A percentile compares a stretch with the other conserved stretches of the same genome.
Conservation (phyloP, 1,140 invertebrate species). For the Thaumetopoea pityocampa region DNA sequence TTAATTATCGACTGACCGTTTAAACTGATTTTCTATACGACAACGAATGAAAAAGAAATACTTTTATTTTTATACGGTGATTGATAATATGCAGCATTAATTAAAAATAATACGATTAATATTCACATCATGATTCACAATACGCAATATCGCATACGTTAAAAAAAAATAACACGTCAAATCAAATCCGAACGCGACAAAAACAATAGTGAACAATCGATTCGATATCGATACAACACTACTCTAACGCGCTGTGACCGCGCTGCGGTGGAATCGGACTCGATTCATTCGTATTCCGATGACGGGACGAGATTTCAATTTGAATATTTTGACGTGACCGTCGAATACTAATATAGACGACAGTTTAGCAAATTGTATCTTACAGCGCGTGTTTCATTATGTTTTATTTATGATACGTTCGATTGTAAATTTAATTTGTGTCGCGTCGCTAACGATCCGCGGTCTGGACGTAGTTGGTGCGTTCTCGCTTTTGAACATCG, state of each 20-base stretch:
- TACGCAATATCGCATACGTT: conserved; percentile 19
- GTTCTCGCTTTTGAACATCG: conserved; percentile 10
- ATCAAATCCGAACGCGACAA: conserved; percentile 17
- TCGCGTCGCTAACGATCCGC: conserved; percentile 18
- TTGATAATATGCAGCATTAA: too few species aligned
- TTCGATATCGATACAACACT: conserved; percentile 21
- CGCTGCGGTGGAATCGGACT: conserved; percentile 20
- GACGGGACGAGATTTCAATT: conserved; percentile 48
- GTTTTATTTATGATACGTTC: conserved; percentile 50
- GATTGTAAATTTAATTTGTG: conserved; percentile 45
- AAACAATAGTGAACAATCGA: conserved; percentile 26
- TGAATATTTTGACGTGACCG: conserved; percentile 55
- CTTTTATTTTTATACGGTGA: too few species aligned
- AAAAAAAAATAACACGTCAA: conserved; percentile 24
- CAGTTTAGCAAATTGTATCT: conserved; percentile 57
- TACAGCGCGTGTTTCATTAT: conserved; percentile 34
- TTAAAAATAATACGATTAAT: conserved; percentile 32
- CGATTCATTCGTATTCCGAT: conserved; percentile 45
- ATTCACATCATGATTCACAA: conserved; percentile 27
- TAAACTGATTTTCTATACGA: too few species aligned
- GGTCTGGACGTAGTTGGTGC: conserved; percentile 17
- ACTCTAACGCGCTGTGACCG: conserved; percentile 20
- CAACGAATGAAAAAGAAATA: too few species aligned
- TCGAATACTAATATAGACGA: conserved; percentile 44
- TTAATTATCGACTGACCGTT: too few species aligned